phyloP scores from a whole-genome alignment of 2,113 vertebrate species.

The Epinephelus lanceolatus region DNA sequence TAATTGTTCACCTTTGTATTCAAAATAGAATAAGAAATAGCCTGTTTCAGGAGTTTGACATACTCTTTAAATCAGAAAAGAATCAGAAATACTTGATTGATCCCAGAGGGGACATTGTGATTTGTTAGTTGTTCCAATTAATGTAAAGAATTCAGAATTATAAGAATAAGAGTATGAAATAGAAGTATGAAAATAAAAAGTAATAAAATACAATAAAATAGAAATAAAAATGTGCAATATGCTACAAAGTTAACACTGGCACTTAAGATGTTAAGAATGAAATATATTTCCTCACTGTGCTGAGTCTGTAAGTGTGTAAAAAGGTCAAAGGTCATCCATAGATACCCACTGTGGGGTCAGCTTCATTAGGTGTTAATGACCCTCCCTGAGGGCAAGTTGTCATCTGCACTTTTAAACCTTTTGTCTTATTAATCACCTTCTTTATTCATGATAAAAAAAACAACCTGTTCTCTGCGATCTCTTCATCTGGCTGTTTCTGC shows the following conservation, averaged over 20 bases:
- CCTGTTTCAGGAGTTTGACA: conserved; percentile 48
- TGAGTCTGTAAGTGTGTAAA: no score
- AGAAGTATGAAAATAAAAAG: no score
- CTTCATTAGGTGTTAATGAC: conserved; percentile 78
- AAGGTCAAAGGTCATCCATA: conserved; percentile 67
- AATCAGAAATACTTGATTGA: no score
- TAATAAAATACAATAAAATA: no score
- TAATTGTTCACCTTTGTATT: neutral
- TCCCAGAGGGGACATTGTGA: no score
- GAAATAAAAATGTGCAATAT: no score
- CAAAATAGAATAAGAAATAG: conserved; percentile 28
- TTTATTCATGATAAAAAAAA: neutral
- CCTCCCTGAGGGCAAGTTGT: conserved; percentile 60
- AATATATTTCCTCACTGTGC: no score
- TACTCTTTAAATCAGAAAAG: conserved; percentile 36
- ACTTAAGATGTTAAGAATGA: no score
- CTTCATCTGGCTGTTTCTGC: neutral
- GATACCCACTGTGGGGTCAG: conserved; percentile 66
- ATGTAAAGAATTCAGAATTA: no score
- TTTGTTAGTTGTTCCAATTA: no score
- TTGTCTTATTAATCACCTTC: conserved; percentile 26
- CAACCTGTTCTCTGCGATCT: conserved; percentile 19
- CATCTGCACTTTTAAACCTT: neutral
- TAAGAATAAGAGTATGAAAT: no score
- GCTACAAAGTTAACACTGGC: no score